Evolutionary conservation across 2,113 vertebrate species (phyloP), one percentile per base, ranked within the genome.

Genomic region (Hystrix brachyura): DNA sequence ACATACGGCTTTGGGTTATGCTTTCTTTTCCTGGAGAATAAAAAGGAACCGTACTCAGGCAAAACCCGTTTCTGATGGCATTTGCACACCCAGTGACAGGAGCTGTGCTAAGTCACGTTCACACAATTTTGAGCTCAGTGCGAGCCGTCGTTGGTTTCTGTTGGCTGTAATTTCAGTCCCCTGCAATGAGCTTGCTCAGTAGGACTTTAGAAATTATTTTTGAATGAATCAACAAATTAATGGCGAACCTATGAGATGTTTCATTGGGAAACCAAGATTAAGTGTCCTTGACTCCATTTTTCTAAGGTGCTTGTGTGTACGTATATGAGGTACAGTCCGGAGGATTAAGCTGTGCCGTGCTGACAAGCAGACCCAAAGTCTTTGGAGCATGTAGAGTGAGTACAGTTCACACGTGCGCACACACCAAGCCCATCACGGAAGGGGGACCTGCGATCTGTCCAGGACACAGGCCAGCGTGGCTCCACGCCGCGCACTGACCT

Each of bases 291-390:
- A 38, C n/a, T 78, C 34, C 4, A 5, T 14, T 53, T 79, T 27
- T 34, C 25, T 59, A 23, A 38, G 59, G n/a, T 14, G 3, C 29
- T 0, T 25, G 34, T n/a, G 5, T 9, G 43, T 6, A 43, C 0
- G 4, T 5, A 11, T 1, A 1, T 6, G 12, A 18, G 55, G 55
- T 3, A 51, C 7, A 6, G 9, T 27, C 34, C 23, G 64, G n/a
- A 69, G 32, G 5, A 4, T 25, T 19, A 19, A 4, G 46, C n/a
- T 65, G 34, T 46, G 19, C 59, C 32, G 5, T 46, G 21, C 32
- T 3, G 46, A 62, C 11, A 46, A 59, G 84, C 34, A 62, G 48
- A 19, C 32, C 38, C 12, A 7, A 34, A 7, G 5, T 64, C 48
- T 53, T 32, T 32, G 23, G 43, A 17, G 43, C n/a, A 2, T 6